Percentiles rank a stretch among this genome's conserved stretches.
These are phyloP conservation scores for Parauchenoglanis ngamensis DNA, from an alignment of 2,797 vertebrate species.

Conservation along the genomic window DNA sequence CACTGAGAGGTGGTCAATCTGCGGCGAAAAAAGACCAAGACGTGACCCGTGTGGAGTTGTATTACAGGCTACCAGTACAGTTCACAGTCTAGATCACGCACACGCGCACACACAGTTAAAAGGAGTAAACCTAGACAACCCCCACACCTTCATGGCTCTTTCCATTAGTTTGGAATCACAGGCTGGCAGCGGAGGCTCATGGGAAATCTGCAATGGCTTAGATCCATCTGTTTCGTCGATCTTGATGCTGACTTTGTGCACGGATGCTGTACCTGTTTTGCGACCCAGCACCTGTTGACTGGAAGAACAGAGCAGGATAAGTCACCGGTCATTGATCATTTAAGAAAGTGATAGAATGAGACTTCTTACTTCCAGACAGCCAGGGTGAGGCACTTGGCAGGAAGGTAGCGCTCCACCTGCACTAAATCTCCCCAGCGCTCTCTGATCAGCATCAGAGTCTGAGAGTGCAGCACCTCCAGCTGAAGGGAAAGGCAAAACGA, in stretches of 20 bases:
- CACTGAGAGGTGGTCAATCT: constrained; percentile 98
- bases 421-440: constrained; percentile 99
- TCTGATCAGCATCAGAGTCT: constrained; percentile 94
- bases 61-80: neutral
- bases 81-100: neutral
- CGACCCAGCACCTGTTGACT: constrained; percentile 97
- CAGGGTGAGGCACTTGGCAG: constrained; percentile 93
- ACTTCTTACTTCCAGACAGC: constrained; percentile 95
- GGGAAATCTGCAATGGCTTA: constrained; percentile 96
- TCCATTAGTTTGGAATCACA: constrained; percentile 96
- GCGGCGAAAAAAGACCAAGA: constrained; percentile 18
- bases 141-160: constrained; percentile 91
- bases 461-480: constrained; percentile 96
- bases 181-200: constrained; percentile 92
- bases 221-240: constrained; percentile 95
- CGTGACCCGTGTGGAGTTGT: neutral
- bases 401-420: constrained; percentile 92
- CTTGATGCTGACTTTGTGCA: constrained; percentile 96
- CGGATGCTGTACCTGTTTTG: constrained; percentile 92
- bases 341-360: neutral
- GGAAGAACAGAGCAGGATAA: constrained; percentile 2
- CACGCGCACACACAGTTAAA: constrained; percentile 38
- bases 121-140: neutral
- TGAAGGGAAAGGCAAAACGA: constrained; percentile 98
- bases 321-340: neutral